Evolutionary conservation across 2,888 invertebrate species (phyloP).

Genomic region (Sinhomidia bicolor): DNA sequence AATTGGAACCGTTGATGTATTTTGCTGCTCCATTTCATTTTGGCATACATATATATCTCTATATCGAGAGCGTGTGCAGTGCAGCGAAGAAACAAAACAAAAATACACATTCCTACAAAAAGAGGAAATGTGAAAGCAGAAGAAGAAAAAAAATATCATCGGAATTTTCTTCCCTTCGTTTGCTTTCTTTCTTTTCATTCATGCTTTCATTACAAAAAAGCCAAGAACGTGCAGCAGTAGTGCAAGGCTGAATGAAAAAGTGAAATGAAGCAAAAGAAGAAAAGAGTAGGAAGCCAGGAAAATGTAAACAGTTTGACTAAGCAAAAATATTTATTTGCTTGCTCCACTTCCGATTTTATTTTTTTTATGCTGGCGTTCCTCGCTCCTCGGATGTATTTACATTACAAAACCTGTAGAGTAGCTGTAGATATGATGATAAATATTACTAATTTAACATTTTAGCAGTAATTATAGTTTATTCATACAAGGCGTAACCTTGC

Average conservation of each 20-base stretch:
- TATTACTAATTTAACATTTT: no score
- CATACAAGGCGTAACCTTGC: no score
- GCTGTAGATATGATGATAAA: no score
- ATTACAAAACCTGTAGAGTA: neutral
- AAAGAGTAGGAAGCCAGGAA: neutral
- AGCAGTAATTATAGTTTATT: no score
- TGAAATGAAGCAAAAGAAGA: neutral
- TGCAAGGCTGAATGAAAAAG: no score
- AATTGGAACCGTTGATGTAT: neutral
- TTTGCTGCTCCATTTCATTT: neutral
- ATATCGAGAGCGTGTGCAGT: neutral
- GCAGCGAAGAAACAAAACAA: neutral
- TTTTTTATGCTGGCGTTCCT: neutral
- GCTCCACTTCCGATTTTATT: neutral
- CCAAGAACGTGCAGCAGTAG: neutral
- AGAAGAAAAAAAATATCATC: no score
- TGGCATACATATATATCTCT: neutral
- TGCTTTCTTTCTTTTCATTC: neutral
- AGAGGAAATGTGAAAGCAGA: conserved; percentile 3
- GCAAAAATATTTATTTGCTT: neutral
- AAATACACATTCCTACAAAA: neutral
- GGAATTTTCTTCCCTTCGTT: no score
- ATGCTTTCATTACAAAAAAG: neutral
- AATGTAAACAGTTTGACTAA: neutral
- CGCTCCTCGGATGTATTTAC: neutral